These are phyloP conservation scores for Monopis laevigella DNA, from an alignment of 2,888 invertebrate species.

Conservation along the genomic window DNA sequence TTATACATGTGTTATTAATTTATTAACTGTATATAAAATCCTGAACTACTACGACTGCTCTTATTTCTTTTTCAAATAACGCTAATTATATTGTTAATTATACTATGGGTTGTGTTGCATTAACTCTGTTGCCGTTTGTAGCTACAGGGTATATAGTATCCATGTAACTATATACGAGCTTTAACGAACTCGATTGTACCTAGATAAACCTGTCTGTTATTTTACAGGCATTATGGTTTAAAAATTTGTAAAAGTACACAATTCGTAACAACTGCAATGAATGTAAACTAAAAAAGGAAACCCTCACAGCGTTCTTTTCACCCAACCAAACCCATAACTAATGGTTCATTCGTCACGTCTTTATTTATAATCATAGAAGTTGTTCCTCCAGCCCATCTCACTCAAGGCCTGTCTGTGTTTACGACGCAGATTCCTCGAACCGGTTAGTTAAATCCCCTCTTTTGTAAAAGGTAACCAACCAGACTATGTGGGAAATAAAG, in stretches of 20 bases:
- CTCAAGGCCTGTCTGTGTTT: neutral
- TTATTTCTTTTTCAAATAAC: too few relatives aligned
- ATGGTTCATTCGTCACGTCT: neutral
- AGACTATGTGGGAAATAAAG: too few relatives aligned
- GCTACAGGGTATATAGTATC: too few relatives aligned
- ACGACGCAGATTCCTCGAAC: neutral
- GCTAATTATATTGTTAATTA: too few relatives aligned
- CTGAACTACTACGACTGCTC: too few relatives aligned
- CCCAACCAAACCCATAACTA: neutral
- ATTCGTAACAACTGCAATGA: neutral
- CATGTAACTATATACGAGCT: too few relatives aligned
- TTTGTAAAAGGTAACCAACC: neutral
- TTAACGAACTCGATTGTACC: too few relatives aligned
- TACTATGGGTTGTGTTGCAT: too few relatives aligned
- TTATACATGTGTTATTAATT: too few relatives aligned
- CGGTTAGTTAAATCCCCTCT: neutral
- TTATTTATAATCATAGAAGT: too few relatives aligned
- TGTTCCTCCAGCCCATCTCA: neutral
- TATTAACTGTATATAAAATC: too few relatives aligned
- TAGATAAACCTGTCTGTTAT: neutral
- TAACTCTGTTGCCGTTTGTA: too few relatives aligned
- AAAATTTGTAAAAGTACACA: neutral
- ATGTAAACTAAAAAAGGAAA: neutral
- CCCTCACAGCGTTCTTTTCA: neutral
- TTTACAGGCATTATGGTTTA: neutral